Conservation (phyloP, 2,113 vertebrate species). For the Thymallus thymallus region DNA sequence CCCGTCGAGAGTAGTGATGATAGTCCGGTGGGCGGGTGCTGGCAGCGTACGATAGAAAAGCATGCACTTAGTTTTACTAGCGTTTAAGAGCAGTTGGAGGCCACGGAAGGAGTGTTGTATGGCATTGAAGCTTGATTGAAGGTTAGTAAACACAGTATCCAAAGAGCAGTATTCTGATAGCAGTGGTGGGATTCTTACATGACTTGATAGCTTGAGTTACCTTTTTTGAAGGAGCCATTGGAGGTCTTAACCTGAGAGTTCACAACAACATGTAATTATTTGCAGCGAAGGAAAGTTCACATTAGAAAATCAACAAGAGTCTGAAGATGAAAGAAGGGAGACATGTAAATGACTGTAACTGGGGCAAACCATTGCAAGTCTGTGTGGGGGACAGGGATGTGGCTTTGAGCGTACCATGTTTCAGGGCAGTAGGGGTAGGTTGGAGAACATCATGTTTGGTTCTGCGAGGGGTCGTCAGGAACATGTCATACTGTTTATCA, state of each 20-base stretch:
- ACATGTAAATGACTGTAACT: conserved; percentile 38
- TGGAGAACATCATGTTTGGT: conserved; percentile 37
- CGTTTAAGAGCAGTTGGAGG: too few species aligned
- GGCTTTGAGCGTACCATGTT: conserved; percentile 21
- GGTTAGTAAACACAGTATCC: too few species aligned
- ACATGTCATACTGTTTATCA: neutral
- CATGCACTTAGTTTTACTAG: too few species aligned
- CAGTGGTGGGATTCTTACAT: neutral
- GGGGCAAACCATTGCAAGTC: conserved; percentile 13
- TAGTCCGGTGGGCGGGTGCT: too few species aligned
- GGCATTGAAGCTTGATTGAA: too few species aligned
- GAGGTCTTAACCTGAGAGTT: conserved; percentile 35
- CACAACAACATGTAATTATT: neutral
- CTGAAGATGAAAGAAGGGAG: neutral
- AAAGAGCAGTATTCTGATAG: too few species aligned
- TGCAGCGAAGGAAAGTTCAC: neutral
- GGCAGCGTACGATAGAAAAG: too few species aligned
- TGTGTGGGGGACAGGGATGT: conserved; percentile 1
- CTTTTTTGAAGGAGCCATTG: conserved; percentile 50
- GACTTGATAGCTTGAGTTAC: conserved; percentile 14
- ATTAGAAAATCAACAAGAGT: neutral
- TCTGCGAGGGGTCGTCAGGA: conserved; percentile 46
- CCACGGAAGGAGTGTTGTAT: too few species aligned
- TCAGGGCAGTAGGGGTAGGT: conserved; percentile 33
- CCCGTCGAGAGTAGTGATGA: too few species aligned